Conservation (phyloP, 1,140 invertebrate genomes). For the Drosophila pectinifera region DNA sequence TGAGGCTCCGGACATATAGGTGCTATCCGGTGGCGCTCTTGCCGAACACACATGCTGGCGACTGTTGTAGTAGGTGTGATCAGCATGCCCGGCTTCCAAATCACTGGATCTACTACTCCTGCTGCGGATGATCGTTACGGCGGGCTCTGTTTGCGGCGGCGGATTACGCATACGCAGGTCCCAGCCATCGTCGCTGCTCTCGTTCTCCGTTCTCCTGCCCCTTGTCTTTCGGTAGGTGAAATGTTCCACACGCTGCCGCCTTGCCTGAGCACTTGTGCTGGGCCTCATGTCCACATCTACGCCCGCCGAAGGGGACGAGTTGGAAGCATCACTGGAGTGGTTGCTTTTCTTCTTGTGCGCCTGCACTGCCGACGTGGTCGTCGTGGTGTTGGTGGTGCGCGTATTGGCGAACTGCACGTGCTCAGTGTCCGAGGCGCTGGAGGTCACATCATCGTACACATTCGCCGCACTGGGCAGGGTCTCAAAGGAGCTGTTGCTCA, state of each 20-base stretch:
- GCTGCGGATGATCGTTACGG: slow-evolving; percentile 12
- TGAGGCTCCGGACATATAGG: slow-evolving; percentile 46
- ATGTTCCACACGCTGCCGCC: slow-evolving; percentile 38
- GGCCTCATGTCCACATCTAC: slow-evolving; percentile 65
- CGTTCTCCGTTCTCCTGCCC: slow-evolving; percentile 45
- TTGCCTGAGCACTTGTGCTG: slow-evolving; percentile 68
- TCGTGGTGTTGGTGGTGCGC: slow-evolving; percentile 79
- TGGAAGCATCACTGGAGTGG: slow-evolving; percentile 35
- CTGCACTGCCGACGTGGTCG: slow-evolving; percentile 71
- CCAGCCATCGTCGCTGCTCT: slow-evolving; percentile 74
- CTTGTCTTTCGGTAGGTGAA: slow-evolving; percentile 19
- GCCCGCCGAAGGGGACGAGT: slow-evolving; percentile 42
- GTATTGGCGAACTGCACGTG: slow-evolving; percentile 78
- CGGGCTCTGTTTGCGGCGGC: slow-evolving; percentile 2
- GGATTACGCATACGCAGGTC: slow-evolving; percentile 62
- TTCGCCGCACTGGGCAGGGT: slow-evolving; percentile 11
- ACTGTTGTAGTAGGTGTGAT: slow-evolving; percentile 70
- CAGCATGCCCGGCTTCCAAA: slow-evolving; percentile 39
- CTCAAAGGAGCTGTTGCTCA: slow-evolving; percentile 66
- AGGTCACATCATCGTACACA: slow-evolving; percentile 69
- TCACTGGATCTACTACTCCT: slow-evolving; percentile 7
- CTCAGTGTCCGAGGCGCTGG: slow-evolving; percentile 74
- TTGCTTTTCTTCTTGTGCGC: slow-evolving; percentile 68
- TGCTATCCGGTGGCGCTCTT: slow-evolving; percentile 26
- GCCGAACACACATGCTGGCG: slow-evolving; percentile 9